These are phyloP conservation scores for Seriola aureovittata DNA, from an alignment of 2,113 vertebrate genomes.

Conservation along the genomic window DNA sequence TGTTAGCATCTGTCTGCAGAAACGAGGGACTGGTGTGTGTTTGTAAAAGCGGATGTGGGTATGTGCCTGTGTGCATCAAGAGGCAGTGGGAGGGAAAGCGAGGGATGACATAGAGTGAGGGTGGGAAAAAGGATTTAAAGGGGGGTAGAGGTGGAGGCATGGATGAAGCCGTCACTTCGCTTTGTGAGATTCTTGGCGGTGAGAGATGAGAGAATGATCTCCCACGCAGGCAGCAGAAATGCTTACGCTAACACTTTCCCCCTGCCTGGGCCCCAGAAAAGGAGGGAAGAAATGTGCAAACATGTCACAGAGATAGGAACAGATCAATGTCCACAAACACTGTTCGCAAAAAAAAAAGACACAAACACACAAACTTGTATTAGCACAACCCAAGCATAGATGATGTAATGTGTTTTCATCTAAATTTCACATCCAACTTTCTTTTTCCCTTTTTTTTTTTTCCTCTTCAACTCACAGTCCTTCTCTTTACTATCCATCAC, in stretches of 20 bases:
- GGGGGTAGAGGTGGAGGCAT: slow-evolving; percentile 55
- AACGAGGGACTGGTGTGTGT: slow-evolving; percentile 16
- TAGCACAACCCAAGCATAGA: slow-evolving; percentile 19
- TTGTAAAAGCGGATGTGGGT: slow-evolving; percentile 4
- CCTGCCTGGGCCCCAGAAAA: slow-evolving; percentile 15
- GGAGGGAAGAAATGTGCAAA: slow-evolving; percentile 38
- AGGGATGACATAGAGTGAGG: slow-evolving; percentile 62
- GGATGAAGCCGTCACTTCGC: slow-evolving; percentile 72
- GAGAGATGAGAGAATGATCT: slow-evolving; percentile 77
- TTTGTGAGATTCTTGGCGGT: slow-evolving; percentile 63
- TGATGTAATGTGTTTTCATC: slow-evolving; percentile 31
- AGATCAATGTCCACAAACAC: slow-evolving; percentile 69
- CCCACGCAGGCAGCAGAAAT: slow-evolving; percentile 68
- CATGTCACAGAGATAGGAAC: slow-evolving; percentile 49
- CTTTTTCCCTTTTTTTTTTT: not conserved
- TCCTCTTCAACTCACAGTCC: slow-evolving; percentile 7
- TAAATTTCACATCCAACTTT: slow-evolving; percentile 7
- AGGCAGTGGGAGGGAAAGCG: slow-evolving; percentile 53
- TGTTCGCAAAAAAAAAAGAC: slow-evolving; percentile 50
- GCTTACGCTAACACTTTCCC: slow-evolving; percentile 77
- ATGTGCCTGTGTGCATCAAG: slow-evolving; percentile 16
- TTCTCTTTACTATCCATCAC: slow-evolving; percentile 53
- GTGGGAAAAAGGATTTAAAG: slow-evolving; percentile 52
- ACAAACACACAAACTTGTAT: slow-evolving; percentile 27
- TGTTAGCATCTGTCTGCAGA: slow-evolving; percentile 71